These are phyloP conservation scores for Aspidoscelis tigris DNA, from an alignment of 2,113 vertebrate species.

Conservation along the genomic window DNA sequence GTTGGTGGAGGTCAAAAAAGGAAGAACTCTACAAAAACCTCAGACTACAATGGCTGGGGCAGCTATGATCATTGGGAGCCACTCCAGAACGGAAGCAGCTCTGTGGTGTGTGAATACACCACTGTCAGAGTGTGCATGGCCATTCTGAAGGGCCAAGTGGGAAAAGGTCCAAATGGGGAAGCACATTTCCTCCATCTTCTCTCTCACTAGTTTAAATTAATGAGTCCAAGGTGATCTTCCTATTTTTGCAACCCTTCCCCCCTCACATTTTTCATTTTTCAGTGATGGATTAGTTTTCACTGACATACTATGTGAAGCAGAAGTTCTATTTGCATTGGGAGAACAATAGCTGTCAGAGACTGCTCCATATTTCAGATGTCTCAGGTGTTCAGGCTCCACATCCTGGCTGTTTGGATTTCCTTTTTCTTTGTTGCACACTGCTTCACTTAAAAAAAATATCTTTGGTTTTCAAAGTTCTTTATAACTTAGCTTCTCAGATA, in stretches of 20 bases:
- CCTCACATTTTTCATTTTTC: slow-evolving; percentile 22
- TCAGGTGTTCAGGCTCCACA: slow-evolving; percentile 19
- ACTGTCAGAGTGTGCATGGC: no score
- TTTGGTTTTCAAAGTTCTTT: slow-evolving; percentile 40
- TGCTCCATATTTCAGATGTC: slow-evolving; percentile 56
- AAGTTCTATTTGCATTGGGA: slow-evolving; percentile 60
- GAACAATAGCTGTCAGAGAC: slow-evolving; percentile 59
- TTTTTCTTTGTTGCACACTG: slow-evolving; percentile 58
- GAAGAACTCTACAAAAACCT: no score
- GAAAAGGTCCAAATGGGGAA: no score
- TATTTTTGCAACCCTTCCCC: not conserved
- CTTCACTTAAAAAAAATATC: not conserved
- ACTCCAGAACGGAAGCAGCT: no score
- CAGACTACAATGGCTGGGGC: no score
- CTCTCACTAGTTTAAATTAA: not conserved
- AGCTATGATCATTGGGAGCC: no score
- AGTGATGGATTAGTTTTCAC: slow-evolving; percentile 53
- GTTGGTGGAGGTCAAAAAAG: no score
- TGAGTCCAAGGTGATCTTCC: no score
- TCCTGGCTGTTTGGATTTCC: slow-evolving; percentile 36
- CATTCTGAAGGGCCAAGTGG: no score
- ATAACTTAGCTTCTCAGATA: slow-evolving; percentile 24
- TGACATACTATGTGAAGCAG: slow-evolving; percentile 53
- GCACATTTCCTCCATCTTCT: not conserved
- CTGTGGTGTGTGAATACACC: no score